Evolutionary conservation across 2,797 vertebrate genomes (phyloP), one percentile per base, ranked within the genome.

Genomic region (Malacoraja senta): DNA sequence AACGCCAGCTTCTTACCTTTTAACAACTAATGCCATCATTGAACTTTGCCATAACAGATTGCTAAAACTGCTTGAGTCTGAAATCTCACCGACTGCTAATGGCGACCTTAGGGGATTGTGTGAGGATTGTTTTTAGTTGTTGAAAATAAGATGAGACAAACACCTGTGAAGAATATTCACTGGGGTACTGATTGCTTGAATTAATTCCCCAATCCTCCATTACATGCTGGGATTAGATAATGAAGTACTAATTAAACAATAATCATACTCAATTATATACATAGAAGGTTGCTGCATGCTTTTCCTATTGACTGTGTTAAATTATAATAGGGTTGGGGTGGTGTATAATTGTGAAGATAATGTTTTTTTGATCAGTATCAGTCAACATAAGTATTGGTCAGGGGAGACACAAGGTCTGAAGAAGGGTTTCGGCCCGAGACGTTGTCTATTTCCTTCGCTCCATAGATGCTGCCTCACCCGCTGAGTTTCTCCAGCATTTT

Each of bases 161-260:
- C 10, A 88, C 84, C 84, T 88, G 29, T 68, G 84, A 32, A 88
- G 17, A 68, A 88, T 35, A 68, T 68, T 88, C 84, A 68, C n/a
- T 35, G 61, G 63, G 84, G 63, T 68, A n/a, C n/a, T 21, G 17
- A 35, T 86, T 86, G n/a, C 63, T 86, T n/a, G 63, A 86, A 86
- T 6, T 13, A 1, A 15, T 68, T 88, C 63, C 58, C 32, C n/a
- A 61, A 35, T 88, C 15, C 3, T 65, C 61, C 15, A 88, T 15
- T 65, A 65, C 7, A 65, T 65, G 61, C 61, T 24, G 3, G 65
- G 61, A 65, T 88, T 88, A 32, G 13, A 58, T 32, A 84, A 61
- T 84, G n/a, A 88, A 65, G 61, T 32, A 65, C 29, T n/a, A 65
- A 65, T 83, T 83, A 83, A 79, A 79, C 32, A 79, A 79, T 38